Evolutionary conservation across 1,140 invertebrate species (phyloP).

Genomic region (Holotrichia oblita): DNA sequence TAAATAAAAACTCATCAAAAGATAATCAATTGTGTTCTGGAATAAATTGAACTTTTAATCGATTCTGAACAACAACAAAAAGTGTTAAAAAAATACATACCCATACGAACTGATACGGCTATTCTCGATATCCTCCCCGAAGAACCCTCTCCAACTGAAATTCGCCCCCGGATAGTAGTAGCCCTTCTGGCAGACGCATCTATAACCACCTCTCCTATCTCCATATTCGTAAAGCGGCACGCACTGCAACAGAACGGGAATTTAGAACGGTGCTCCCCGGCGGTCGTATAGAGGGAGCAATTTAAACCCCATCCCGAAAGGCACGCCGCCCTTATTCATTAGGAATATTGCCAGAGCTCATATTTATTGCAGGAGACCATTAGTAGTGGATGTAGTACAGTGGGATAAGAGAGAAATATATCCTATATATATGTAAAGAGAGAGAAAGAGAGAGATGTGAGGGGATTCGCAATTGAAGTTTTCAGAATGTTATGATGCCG

Average conservation of each 20-base stretch:
- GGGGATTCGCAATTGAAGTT: no score
- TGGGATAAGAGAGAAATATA: background rate
- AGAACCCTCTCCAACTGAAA: constrained; percentile 61
- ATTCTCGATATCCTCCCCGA: constrained; percentile 61
- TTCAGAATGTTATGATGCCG: no score
- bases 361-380: constrained; percentile 1
- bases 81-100: constrained; percentile 49
- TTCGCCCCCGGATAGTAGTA: constrained; percentile 62
- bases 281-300: background rate
- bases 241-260: constrained; percentile 55
- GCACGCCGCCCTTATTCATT: background rate
- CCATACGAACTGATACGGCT: constrained; percentile 58
- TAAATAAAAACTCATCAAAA: no score
- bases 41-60: no score
- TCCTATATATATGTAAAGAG: background rate
- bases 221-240: constrained; percentile 49
- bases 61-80: no score
- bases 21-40: no score
- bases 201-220: constrained; percentile 58
- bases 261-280: background rate
- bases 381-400: background rate
- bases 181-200: constrained; percentile 63
- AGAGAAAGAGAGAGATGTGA: no score
- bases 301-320: background rate
- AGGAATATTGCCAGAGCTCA: background rate